These are phyloP conservation scores for Pinctada fucata DNA, from an alignment of 2,888 invertebrate species.

Conservation along the genomic window DNA sequence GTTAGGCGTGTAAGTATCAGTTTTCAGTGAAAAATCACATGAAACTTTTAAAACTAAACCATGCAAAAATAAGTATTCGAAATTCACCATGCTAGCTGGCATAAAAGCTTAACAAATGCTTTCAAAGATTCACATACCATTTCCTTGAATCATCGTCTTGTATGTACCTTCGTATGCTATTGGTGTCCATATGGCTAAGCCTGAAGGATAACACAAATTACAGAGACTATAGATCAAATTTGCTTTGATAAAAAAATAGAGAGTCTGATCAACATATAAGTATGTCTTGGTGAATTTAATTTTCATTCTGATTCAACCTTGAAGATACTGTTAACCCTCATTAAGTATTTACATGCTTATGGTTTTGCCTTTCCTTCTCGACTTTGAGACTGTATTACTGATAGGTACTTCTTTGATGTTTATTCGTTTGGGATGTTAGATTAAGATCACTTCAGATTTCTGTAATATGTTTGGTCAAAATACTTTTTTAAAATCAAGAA, in stretches of 20 bases:
- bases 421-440: not conserved
- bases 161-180: constrained; percentile 49
- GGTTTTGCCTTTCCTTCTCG: too few species aligned
- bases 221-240: not conserved
- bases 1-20: not conserved
- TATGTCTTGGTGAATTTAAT: not conserved
- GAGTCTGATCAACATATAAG: too few species aligned
- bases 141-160: constrained; percentile 52
- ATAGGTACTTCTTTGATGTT: too few species aligned
- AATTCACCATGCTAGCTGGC: too few species aligned
- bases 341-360: not conserved
- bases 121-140: constrained; percentile 43
- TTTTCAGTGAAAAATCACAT: not conserved
- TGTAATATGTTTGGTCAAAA: too few species aligned
- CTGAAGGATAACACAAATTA: constrained; percentile 25
- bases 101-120: too few species aligned
- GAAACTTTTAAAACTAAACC: not conserved
- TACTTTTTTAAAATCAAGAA: too few species aligned
- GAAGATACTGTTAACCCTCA: not conserved
- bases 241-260: too few species aligned
- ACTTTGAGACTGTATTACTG: too few species aligned
- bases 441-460: too few species aligned
- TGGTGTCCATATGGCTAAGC: constrained; percentile 48
- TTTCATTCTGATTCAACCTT: not conserved
- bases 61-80: not conserved